Evolutionary conservation across 2,113 vertebrate species (phyloP), one percentile per base, ranked within the genome.

Genomic region (Panthera leo): DNA sequence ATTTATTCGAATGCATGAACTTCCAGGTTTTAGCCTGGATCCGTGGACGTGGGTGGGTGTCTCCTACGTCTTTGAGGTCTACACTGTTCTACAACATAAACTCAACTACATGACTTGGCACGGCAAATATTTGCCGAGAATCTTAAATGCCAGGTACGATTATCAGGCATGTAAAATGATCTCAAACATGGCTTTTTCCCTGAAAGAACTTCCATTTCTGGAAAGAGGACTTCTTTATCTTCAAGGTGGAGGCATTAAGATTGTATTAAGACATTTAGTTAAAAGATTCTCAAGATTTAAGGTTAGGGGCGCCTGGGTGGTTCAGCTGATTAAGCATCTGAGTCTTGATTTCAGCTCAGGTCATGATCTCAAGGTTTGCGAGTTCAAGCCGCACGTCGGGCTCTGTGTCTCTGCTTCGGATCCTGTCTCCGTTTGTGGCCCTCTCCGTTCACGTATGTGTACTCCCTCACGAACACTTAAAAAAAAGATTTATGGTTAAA

Each of bases 1-100:
- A 92, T 89, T 97, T 93, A 93, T 96, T 93, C 23, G 3, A 75
- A 68, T 29, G 23, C 51, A 42, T 48, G 42, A 63, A 71, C 58
- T 85, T 94, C 90, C 34, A 63, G 78, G 58, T 89, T 95, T 71
- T 21, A 53, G 18, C 53, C 53, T 55, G n/a, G 36, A 7, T 45
- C n/a, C 6, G 16, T 2, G 36, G 14, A 39, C 63, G 19, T 16
- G 58, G 2, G 18, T 58, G 15, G 23, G 36, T 31, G 55, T 36
- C n/a, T 58, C n/a, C 48, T 36, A 10, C 7, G 23, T 63, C 21
- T 80, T 31, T 68, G 12, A n/a, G 75, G 39, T 79, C 27, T 36
- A 1, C 71, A 1, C 19, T 67, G 4, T 82, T 16, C 55, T 31
- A n/a, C 67, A 18, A 39, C 10, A 61, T 0, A 6, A 39, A 27